Base-by-base conservation (phyloP, 2,888 invertebrate species). In the Mythimna loreyi region DNA sequence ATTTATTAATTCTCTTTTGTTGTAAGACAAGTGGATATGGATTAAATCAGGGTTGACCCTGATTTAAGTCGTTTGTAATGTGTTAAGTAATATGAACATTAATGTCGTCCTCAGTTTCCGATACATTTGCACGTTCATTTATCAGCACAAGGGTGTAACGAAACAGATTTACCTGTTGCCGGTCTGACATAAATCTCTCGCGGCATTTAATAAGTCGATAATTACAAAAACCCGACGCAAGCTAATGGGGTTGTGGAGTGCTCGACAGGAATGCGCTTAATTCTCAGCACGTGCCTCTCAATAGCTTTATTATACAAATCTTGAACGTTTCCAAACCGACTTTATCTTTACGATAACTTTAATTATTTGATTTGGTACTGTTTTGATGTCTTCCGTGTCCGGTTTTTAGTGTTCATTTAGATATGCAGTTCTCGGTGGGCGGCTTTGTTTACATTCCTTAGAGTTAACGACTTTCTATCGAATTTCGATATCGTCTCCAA, bases 221-320 rank as follows among this genome's bases (percentile, higher is more conserved):
- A 92, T 93, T 92, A 93, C 87, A 89, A 90, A 92, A 92, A 87
- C 86, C 84, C 85, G 89, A 86, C 85, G 81, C 84, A 65, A 80
- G 82, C 85, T 90, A 90, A 90, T 90, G 87, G 86, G 86, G 83
- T 85, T 86, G 83, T 83, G 81, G 82, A 77, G 72, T 81, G 77
- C 71, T 72, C 76, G 57, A 71, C 75, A 75, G 87, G 86, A 87
- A 90, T 91, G 88, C 85, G 84, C 78, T 86, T 89, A 84, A 89
- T 89, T 88, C 91, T 68, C 85, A 88, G 93, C 95, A 93, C 94
- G 95, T 92, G 94, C 89, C 89, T 85, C 73, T 73, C 85, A 87
- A 93, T 90, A 80, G 86, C 91, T 94, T 92, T 90, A 94, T 94
- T 94, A 94, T 93, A 90, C 91, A 83, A 81, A 87, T 89, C 87